A percentile compares a stretch with the other conserved stretches of the same genome.
These are phyloP conservation scores for Erebia palarica DNA, from an alignment of 2,888 invertebrate species.

Conservation along the genomic window DNA sequence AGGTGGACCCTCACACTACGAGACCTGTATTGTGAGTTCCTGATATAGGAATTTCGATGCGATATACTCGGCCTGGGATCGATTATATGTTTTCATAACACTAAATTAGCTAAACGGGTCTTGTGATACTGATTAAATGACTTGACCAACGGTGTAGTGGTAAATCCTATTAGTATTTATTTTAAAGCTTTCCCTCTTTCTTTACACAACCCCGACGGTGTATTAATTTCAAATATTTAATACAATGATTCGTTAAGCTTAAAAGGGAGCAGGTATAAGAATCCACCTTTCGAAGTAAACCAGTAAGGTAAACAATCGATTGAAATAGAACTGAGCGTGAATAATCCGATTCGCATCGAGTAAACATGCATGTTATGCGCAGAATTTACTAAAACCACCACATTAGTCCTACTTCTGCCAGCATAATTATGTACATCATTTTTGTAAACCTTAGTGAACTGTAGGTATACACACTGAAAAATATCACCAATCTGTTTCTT, in stretches of 20 bases:
- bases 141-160: background rate
- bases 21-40: too few relatives aligned
- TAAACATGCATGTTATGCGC: conserved; percentile 11
- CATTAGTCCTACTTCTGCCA: background rate
- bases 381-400: conserved; percentile 1
- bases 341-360: conserved; percentile 11
- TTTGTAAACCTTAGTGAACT: background rate
- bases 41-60: too few relatives aligned
- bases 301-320: conserved; percentile 25
- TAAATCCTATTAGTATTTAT: too few relatives aligned
- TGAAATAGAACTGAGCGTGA: conserved; percentile 23
- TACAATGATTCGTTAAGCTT: too few relatives aligned
- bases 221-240: too few relatives aligned
- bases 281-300: conserved; percentile 11
- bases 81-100: too few relatives aligned
- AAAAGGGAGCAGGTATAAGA: background rate
- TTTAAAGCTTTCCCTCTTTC: background rate
- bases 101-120: too few relatives aligned
- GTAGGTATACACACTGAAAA: background rate
- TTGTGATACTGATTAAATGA: too few relatives aligned
- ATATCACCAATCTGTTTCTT: too few relatives aligned
- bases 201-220: too few relatives aligned
- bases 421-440: background rate
- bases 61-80: too few relatives aligned
- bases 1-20: too few relatives aligned